Evolutionary conservation across 2,797 vertebrate genomes (phyloP).

Genomic region (Gymnopithys bicolor): DNA sequence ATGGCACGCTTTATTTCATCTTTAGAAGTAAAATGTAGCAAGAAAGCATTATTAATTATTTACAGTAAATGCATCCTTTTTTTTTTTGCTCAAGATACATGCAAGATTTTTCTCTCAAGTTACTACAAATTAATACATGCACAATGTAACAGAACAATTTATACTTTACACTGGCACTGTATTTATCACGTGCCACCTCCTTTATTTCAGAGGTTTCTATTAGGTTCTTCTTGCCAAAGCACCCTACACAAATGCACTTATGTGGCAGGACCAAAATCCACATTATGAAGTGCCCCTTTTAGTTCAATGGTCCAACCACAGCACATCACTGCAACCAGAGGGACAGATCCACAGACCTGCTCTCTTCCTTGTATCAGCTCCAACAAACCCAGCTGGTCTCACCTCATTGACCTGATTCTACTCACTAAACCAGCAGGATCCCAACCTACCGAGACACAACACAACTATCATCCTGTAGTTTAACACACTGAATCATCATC

Average conservation of each 20-base stretch:
- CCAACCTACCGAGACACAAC: not conserved
- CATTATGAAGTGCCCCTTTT: not conserved
- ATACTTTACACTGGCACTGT: not conserved
- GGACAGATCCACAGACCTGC: not conserved
- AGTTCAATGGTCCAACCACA: not conserved
- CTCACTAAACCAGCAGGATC: not conserved
- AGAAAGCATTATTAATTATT: not conserved
- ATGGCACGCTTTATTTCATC: not conserved
- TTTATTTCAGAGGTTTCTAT: not conserved
- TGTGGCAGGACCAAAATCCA: not conserved
- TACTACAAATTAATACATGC: not conserved
- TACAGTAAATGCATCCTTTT: not conserved
- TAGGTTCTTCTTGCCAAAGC: not conserved
- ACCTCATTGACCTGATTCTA: not conserved
- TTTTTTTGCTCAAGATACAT: not conserved
- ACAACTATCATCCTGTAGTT: not conserved
- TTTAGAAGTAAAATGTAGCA: not conserved
- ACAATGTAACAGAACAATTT: not conserved
- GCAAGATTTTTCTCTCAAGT: not conserved
- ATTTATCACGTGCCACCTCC: not conserved
- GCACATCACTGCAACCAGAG: fast-evolving
- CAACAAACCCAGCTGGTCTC: not conserved
- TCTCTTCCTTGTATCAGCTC: not conserved
- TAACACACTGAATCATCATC: not conserved
- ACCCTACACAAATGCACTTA: not conserved